Evolutionary conservation across 1,140 invertebrate species (phyloP), one percentile per base, ranked within the genome.

Genomic region (Neomicropteryx cornuta): DNA sequence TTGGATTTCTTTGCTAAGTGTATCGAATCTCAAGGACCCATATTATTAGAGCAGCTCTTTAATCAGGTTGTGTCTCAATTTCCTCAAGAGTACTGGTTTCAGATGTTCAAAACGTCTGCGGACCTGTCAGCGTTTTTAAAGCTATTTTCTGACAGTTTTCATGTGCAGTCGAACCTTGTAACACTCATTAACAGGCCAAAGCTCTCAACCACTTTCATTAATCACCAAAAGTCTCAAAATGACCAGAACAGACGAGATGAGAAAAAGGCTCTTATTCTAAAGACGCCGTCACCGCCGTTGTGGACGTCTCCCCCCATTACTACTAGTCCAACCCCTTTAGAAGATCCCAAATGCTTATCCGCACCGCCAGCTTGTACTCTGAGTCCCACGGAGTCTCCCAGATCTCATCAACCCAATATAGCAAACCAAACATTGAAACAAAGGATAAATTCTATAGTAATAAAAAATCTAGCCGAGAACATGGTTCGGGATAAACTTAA

Each of bases 381-480:
- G 54, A 61, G 58, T 51, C 53, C 55, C 21, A 44, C 56, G 42
- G 55, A 66, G 58, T 62, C 61, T 53, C 56, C 65, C 48, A 52
- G 65, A 47, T 42, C 53, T 38, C 56, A 51, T 39, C 59, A 71
- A 63, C 54, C 61, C 42, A 51, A 58, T 55, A 68, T 71, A 50
- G 66, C 61, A 10, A 77, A 77, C 53, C 83, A 88, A 66, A 79
- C 77, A 1, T 59, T 91, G 1, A 91, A 90, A 54, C 86, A 91
- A 49, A 71, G 87, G 51, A 83, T 93, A 22, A 91, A 89, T 58
- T 85, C 75, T 36, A 73, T 91, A 48, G 79, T 93, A 1, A 81
- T 90, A 56, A 87, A 89, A 55, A 90, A 87, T 24, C 62, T 94
- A 23, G 87, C 87, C 17, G 87, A 93, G 50, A 94, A 94, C 56